Evolutionary conservation across 1,140 invertebrate species (phyloP), one percentile per base, ranked within the genome.

Genomic region (Trichonephila inaurata): DNA sequence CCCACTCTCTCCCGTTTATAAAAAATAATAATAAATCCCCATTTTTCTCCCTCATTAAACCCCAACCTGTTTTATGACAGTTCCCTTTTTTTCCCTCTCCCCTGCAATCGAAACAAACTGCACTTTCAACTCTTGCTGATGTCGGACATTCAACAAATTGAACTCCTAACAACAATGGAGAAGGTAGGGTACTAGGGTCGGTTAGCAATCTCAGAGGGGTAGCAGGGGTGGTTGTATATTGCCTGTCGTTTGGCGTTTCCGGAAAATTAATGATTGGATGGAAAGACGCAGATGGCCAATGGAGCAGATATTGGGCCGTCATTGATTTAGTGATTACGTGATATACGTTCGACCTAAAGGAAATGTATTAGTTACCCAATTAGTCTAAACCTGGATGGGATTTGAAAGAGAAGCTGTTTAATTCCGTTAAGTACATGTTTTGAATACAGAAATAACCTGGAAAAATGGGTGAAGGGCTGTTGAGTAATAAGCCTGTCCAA

Each of bases 251-350:
- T 44, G 87, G 87, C 18, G 87, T 89, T 89, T 72, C 28, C 44
- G 21, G 87, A 72, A 89, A 89, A 89, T 89, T 89, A 89, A 89
- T 89, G 87, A 89, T 72, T 69, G 64, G 64, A 40, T n/a, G 87
- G 87, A 40, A 51, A 64, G 64, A 61, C 87, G 87, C 87, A 89
- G 87, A 89, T 89, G 87, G 64, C 28, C 87, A 69, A 69, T 72
- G 87, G 44, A 72, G 62, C 87, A 89, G 87, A 89, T 89, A 89
- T 89, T 89, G 87, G 87, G 10, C 87, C 62, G 33, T 72, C 87
- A 89, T 89, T 89, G 87, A 89, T 89, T 89, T 89, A 89, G 87
- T 72, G 87, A 89, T 89, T 72, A 89, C 87, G 87, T 89, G 87
- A 72, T 89, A 33, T 89, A 19, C 40, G 19, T 24, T 44, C 60